Evolutionary conservation across 2,113 vertebrate genomes (phyloP).

Genomic region (Actenoides hombroni): DNA sequence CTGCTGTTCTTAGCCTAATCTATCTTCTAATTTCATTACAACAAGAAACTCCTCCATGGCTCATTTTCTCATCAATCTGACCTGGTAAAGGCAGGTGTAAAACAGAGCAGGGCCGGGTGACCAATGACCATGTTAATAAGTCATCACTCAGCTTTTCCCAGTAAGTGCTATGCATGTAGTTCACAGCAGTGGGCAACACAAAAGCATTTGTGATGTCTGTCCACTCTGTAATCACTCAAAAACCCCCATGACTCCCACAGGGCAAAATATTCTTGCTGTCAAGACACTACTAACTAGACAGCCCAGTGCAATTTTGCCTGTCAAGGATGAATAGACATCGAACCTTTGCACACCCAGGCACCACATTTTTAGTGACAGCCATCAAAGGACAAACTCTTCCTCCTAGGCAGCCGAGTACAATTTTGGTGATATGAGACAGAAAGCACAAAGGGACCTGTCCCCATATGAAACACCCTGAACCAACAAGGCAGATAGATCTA

Average conservation of each 20-base stretch:
- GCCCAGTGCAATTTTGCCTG: background rate
- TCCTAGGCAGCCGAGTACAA: background rate
- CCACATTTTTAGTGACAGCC: background rate
- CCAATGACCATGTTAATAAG: background rate
- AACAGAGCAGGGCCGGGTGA: background rate
- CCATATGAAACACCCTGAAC: background rate
- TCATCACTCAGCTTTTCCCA: background rate
- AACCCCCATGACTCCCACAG: background rate
- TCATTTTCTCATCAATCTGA: background rate
- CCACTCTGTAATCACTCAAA: background rate
- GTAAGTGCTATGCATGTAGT: accelerated
- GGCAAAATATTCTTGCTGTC: background rate
- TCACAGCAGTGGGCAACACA: background rate
- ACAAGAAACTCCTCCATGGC: background rate
- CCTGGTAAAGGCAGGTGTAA: background rate
- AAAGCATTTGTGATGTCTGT: background rate
- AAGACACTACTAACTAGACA: background rate
- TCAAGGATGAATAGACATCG: accelerated
- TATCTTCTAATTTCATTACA: background rate
- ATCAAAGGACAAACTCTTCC: background rate
- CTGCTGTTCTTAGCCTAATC: background rate
- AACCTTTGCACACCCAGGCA: background rate
- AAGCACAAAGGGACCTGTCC: background rate
- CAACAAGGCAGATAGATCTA: background rate
- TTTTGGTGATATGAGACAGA: background rate